Evolutionary conservation across 2,797 vertebrate species (phyloP).

Genomic region (Hippocampus kuda): DNA sequence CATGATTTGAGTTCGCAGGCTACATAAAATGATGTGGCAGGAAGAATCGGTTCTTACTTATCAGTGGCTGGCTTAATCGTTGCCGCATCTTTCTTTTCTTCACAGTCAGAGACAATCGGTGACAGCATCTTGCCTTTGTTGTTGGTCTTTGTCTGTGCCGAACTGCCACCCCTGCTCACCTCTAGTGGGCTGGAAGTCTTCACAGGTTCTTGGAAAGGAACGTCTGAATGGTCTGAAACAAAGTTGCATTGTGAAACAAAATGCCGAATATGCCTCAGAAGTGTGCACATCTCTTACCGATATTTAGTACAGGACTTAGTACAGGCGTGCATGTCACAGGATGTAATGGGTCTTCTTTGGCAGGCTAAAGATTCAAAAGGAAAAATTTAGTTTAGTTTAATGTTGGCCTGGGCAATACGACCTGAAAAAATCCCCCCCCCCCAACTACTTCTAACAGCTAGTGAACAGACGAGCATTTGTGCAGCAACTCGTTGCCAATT

Average conservation of each 20-base stretch:
- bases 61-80: conserved; percentile 2
- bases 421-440: no score
- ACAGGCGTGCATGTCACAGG: background rate
- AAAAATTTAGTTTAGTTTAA: background rate
- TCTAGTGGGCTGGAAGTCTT: conserved; percentile 64
- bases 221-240: conserved; percentile 27
- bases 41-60: conserved; percentile 28
- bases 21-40: no score
- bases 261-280: background rate
- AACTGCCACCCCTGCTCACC: background rate
- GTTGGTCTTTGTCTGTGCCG: background rate
- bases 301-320: conserved; percentile 7
- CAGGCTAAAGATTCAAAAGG: conserved; percentile 24
- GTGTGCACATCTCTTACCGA: conserved; percentile 28
- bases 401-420: no score
- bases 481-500: background rate
- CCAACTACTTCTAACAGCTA: background rate
- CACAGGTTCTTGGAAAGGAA: conserved; percentile 41
- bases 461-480: background rate
- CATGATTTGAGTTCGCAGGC: no score
- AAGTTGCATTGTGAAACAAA: conserved; percentile 6
- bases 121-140: conserved; percentile 23
- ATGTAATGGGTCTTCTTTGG: conserved; percentile 3
- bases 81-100: conserved; percentile 14
- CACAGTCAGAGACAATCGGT: conserved; percentile 42